phyloP scores from a whole-genome alignment of 2,797 vertebrate genomes.

The Tragelaphus eurycerus region DNA sequence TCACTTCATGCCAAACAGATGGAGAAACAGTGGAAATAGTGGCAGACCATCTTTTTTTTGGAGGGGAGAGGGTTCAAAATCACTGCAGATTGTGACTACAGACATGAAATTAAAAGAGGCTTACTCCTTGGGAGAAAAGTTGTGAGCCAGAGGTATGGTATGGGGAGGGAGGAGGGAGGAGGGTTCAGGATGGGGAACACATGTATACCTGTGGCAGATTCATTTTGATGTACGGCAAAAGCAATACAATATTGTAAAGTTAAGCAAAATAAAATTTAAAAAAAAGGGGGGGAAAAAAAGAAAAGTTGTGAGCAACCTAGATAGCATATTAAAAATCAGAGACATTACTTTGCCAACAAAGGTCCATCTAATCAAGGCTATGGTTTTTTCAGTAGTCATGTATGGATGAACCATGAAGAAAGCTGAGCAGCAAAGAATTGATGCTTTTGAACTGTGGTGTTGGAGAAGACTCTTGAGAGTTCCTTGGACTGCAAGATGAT shows the following conservation, averaged over 20 bases:
- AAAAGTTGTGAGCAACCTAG: not conserved
- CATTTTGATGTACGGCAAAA: no score
- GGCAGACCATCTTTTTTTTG: not conserved
- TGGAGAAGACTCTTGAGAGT: not conserved
- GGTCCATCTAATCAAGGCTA: accelerated
- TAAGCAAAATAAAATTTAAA: no score
- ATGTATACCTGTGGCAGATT: no score
- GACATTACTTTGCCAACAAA: not conserved
- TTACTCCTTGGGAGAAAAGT: not conserved
- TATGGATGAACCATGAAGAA: not conserved
- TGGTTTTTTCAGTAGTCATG: not conserved
- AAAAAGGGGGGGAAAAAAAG: not conserved
- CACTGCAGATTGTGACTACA: not conserved
- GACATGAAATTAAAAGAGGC: not conserved
- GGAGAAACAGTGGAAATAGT: not conserved
- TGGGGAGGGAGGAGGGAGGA: no score
- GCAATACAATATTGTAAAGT: no score
- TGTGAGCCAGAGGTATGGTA: not conserved
- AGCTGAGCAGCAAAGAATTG: not conserved
- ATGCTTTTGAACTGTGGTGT: not conserved
- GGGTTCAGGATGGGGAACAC: no score
- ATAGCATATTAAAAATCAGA: not conserved
- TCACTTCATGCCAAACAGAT: not conserved
- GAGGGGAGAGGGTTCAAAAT: not conserved
- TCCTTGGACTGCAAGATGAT: not conserved